phyloP scores from a whole-genome alignment of 2,797 vertebrate genomes.

The Ibycter americanus region DNA sequence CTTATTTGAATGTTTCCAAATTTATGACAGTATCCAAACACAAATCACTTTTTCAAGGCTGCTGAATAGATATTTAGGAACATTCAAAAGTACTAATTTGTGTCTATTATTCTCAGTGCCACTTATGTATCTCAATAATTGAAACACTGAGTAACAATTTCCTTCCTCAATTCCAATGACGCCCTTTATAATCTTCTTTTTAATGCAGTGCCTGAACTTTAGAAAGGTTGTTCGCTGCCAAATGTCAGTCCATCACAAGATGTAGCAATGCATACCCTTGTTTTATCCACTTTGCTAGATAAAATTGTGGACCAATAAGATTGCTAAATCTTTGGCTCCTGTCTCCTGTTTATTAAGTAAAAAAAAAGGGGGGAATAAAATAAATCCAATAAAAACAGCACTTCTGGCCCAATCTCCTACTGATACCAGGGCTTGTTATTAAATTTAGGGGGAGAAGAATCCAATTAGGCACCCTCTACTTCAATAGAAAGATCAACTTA shows the following conservation, averaged over 20 bases:
- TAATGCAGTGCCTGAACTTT: slow-evolving; percentile 77
- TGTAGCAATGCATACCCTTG: slow-evolving; percentile 49
- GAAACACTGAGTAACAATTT: slow-evolving; percentile 74
- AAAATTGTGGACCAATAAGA: not conserved
- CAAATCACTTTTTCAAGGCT: slow-evolving; percentile 42
- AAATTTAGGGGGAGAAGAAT: not conserved
- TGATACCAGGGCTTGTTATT: not conserved
- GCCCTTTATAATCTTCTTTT: slow-evolving; percentile 76
- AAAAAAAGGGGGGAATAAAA: not conserved
- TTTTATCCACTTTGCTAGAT: slow-evolving; percentile 46
- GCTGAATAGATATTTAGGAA: slow-evolving; percentile 55
- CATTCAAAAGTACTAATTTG: slow-evolving; percentile 67
- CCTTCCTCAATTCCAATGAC: slow-evolving; percentile 73
- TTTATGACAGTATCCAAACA: slow-evolving; percentile 32
- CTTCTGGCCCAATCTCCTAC: not conserved
- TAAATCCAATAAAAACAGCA: not conserved
- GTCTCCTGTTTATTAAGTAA: not conserved
- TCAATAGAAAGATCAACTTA: not conserved
- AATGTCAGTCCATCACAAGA: slow-evolving; percentile 70
- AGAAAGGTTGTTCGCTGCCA: slow-evolving; percentile 74
- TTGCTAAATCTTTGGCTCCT: not conserved
- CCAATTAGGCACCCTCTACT: not conserved
- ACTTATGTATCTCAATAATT: slow-evolving; percentile 65
- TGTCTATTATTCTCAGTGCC: slow-evolving; percentile 69
- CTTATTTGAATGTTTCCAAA: slow-evolving; percentile 51